phyloP scores from a whole-genome alignment of 2,888 invertebrate species.

The Tetheella fluctuosa region DNA sequence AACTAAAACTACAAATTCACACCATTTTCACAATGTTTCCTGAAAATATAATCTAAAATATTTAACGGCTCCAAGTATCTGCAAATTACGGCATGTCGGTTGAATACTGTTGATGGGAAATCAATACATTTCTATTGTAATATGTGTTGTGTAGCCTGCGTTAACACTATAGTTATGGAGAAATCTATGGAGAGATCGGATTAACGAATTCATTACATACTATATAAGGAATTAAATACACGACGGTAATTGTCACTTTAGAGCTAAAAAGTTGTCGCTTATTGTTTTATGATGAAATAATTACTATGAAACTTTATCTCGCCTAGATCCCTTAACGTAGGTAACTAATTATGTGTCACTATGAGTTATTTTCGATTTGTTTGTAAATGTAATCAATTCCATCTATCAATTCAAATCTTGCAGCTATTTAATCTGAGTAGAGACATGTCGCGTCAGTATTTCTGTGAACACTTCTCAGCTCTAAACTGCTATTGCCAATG shows the following conservation, averaged over 20 bases:
- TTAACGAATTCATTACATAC: conserved; percentile 81
- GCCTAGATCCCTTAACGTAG: conserved; percentile 18
- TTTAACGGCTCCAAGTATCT: conserved; percentile 80
- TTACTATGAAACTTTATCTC: conserved; percentile 4
- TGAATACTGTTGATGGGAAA: conserved; percentile 79
- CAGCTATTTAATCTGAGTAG: conserved; percentile 16
- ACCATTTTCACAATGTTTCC: conserved; percentile 56
- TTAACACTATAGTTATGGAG: conserved; percentile 75
- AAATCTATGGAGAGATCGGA: conserved; percentile 80
- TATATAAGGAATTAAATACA: conserved; percentile 74
- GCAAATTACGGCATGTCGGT: conserved; percentile 81
- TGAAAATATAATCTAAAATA: conserved; percentile 69
- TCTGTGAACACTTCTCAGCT: conserved; percentile 53
- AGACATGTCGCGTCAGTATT: conserved; percentile 29
- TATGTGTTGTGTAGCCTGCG: conserved; percentile 81
- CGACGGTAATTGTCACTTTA: conserved; percentile 58
- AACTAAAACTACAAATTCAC: conserved; percentile 43
- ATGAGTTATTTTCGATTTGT: conserved; percentile 5
- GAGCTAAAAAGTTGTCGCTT: conserved; percentile 52
- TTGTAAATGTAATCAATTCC: conserved; percentile 61
- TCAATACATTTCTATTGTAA: conserved; percentile 82
- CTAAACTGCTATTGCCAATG: conserved; percentile 62
- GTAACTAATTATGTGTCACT: conserved; percentile 19
- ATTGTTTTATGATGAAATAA: conserved; percentile 16
- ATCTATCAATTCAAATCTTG: conserved; percentile 50